phyloP scores from a whole-genome alignment of 2,888 invertebrate species.

The Drosophila putrida region DNA sequence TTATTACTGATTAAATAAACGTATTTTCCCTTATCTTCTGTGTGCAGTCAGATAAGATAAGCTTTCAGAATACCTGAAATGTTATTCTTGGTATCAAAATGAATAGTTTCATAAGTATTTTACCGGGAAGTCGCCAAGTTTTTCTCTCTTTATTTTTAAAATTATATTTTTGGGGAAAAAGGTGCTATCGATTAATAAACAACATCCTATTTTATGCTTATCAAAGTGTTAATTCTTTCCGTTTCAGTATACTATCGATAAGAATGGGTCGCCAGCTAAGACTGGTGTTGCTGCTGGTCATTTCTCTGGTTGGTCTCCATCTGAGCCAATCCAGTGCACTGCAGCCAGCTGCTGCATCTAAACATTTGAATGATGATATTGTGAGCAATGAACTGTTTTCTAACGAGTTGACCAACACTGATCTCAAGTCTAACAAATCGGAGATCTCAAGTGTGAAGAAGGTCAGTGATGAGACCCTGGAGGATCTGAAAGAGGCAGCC shows the following conservation, averaged over 20 bases:
- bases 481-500: constrained; percentile 82
- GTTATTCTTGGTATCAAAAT: constrained; percentile 34
- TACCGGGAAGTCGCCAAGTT: constrained; percentile 4
- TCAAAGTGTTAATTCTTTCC: constrained; percentile 6
- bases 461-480: constrained; percentile 72
- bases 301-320: constrained; percentile 75
- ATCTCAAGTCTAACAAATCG: constrained; percentile 68
- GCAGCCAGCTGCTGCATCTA: constrained; percentile 29
- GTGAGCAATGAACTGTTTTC: constrained; percentile 74
- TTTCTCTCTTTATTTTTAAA: background rate
- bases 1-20: constrained; percentile 69
- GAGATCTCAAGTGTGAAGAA: constrained; percentile 40
- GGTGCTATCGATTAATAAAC: background rate
- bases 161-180: background rate
- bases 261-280: constrained; percentile 84
- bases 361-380: constrained; percentile 61
- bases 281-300: constrained; percentile 83
- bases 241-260: constrained; percentile 55
- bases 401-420: constrained; percentile 45
- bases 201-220: constrained; percentile 2
- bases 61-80: constrained; percentile 2
- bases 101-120: constrained; percentile 32
- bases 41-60: constrained; percentile 64
- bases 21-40: constrained; percentile 47
- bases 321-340: constrained; percentile 61